These are phyloP conservation scores for Coreoperca whiteheadi DNA, from an alignment of 2,113 vertebrate genomes.

Conservation along the genomic window DNA sequence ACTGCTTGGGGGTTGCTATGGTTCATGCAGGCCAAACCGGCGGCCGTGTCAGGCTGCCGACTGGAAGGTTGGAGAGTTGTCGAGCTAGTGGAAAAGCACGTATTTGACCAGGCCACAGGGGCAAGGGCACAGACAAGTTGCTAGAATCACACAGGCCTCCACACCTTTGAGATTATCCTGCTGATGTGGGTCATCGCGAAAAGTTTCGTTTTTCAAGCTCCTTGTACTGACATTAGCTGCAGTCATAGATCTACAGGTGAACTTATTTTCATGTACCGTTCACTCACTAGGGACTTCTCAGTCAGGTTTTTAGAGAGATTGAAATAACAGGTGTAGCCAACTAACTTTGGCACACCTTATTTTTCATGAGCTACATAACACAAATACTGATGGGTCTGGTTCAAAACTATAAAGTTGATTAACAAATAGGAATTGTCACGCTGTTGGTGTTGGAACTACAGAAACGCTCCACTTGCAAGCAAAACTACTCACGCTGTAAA, in stretches of 20 bases:
- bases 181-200: neutral
- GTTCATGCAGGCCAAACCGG: slow-evolving; percentile 35
- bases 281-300: neutral
- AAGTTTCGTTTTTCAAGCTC: slow-evolving; percentile 4
- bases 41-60: slow-evolving; percentile 32
- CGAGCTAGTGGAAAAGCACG: slow-evolving; percentile 20
- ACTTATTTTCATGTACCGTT: neutral
- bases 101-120: slow-evolving; percentile 40
- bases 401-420: neutral
- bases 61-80: slow-evolving; percentile 31
- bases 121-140: slow-evolving; percentile 15
- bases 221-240: neutral
- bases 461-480: neutral
- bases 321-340: too few relatives aligned
- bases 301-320: too few relatives aligned
- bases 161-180: slow-evolving; percentile 1
- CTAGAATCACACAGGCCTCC: slow-evolving; percentile 20
- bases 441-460: neutral
- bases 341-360: too few relatives aligned
- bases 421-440: neutral
- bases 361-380: too few relatives aligned
- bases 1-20: slow-evolving; percentile 26
- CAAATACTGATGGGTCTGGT: neutral
- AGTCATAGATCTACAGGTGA: neutral
- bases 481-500: too few relatives aligned